Percentiles rank a stretch among this genome's conserved stretches.
These are phyloP conservation scores for Amiota communis DNA, from an alignment of 2,888 invertebrate species.

Conservation along the genomic window DNA sequence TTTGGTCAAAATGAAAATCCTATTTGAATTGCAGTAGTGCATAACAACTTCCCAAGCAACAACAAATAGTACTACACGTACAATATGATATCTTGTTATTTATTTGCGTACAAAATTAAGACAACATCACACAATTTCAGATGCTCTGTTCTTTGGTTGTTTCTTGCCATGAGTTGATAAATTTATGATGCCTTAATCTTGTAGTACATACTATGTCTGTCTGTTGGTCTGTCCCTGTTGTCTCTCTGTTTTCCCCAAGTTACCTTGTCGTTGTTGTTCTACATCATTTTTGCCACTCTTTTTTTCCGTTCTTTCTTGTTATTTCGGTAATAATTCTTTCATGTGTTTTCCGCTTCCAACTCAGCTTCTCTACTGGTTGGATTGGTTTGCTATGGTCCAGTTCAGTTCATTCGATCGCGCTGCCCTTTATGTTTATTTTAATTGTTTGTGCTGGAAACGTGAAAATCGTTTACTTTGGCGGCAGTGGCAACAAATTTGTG, in stretches of 20 bases:
- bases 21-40: not conserved
- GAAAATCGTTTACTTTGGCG: not conserved
- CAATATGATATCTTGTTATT: slow-evolving; percentile 15
- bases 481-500: not conserved
- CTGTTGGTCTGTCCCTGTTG: not conserved
- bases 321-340: slow-evolving; percentile 39
- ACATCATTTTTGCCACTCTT: not conserved
- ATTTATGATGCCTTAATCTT: slow-evolving; percentile 37
- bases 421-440: slow-evolving; percentile 12
- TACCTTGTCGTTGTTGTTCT: slow-evolving; percentile 30
- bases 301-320: too few relatives aligned
- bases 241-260: slow-evolving; percentile 19
- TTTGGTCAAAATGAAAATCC: not conserved
- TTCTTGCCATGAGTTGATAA: slow-evolving; percentile 30
- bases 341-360: slow-evolving; percentile 21
- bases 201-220: slow-evolving; percentile 1
- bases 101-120: slow-evolving; percentile 23
- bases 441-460: slow-evolving; percentile 7
- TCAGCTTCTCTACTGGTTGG: too few relatives aligned
- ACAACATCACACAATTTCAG: slow-evolving; percentile 5
- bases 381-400: too few relatives aligned
- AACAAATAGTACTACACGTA: not conserved
- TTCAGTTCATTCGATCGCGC: too few relatives aligned
- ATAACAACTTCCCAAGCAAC: not conserved
- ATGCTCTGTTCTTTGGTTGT: slow-evolving; percentile 27